phyloP scores from a whole-genome alignment of 2,797 vertebrate species.

The Salarias fasciatus region DNA sequence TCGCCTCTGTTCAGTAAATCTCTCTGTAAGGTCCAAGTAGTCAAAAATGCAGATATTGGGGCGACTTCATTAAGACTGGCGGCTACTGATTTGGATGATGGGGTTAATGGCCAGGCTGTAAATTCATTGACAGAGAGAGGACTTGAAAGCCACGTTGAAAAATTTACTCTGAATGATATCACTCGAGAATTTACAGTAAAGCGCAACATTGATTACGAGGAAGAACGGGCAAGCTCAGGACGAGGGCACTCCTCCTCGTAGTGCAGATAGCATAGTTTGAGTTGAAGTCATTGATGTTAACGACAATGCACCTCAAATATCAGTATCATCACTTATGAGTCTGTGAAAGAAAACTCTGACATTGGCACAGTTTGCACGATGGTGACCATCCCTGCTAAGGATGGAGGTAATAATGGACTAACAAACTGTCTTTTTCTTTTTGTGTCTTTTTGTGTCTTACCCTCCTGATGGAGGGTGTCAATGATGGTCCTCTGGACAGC shows the following conservation, averaged over 20 bases:
- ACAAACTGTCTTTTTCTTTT: no score
- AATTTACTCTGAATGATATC: constrained; percentile 58
- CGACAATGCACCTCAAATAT: constrained; percentile 78
- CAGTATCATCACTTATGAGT: constrained; percentile 67
- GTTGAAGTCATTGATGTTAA: constrained; percentile 77
- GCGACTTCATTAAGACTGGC: constrained; percentile 60
- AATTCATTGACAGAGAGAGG: constrained; percentile 68
- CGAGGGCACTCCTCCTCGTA: constrained; percentile 62
- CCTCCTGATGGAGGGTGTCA: no score
- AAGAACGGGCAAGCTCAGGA: constrained; percentile 72
- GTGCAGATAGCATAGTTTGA: constrained; percentile 72
- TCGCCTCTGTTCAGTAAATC: constrained; percentile 67
- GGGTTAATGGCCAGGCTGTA: constrained; percentile 66
- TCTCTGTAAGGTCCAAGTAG: constrained; percentile 72
- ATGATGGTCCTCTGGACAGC: no score
- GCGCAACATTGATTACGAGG: constrained; percentile 72
- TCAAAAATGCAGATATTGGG: constrained; percentile 69
- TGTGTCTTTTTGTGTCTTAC: no score
- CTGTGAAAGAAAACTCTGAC: constrained; percentile 74
- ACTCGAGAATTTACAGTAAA: constrained; percentile 71
- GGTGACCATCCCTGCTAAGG: constrained; percentile 71
- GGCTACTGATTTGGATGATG: constrained; percentile 75
- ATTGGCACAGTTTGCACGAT: constrained; percentile 72
- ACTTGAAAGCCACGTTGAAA: constrained; percentile 32
- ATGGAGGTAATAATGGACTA: constrained; percentile 72